Base-by-base conservation (phyloP, 2,113 vertebrate genomes). In the Toxostoma redivivum region DNA sequence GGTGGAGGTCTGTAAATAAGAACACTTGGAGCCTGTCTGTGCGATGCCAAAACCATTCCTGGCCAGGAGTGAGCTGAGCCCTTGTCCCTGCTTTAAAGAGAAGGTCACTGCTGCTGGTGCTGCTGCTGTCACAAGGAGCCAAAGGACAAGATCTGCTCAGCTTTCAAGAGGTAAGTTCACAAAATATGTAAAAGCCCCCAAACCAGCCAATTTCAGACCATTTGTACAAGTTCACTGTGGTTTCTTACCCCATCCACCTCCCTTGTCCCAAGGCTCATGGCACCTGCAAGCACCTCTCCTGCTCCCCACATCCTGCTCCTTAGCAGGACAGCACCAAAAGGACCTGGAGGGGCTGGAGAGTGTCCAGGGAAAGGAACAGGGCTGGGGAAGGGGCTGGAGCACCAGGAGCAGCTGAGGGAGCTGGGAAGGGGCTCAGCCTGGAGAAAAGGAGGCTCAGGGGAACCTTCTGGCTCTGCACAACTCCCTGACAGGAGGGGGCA, bases 1-100 rank as follows among this genome's bases (percentile, higher is more conserved):
- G 72, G 84, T 91, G 93, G 87, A 91, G 48, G 8, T 53, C 66
- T 82, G 90, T 84, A 88, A 95, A 85, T 76, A 90, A 85, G 72
- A 80, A 84, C 24, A 23, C 47, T 58, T 44, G 48, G 56, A 92
- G 69, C 27, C 54, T 80, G 58, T 21, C 82, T 56, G 79, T 1
- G 0, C 0, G 2, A 8, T 51, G 56, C 77, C 38, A 65, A 73
- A 89, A 50, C 47, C 0, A 1, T 47, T 93, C 27, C 56, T 1
- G 0, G 69, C 60, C 73, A 47, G 42, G 20, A 50, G 22, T 0
- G 3, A 86, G 51, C 20, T 19, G 64, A 70, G 86, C 37, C 62
- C 4, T 24, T 9, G 27, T 57, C 37, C 44, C 54, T 37, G 67
- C 3, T 2, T 7, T 4, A 23, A 53, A n/a, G 47, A 51, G 82